A percentile compares a stretch with the other conserved stretches of the same genome.
phyloP scores from a whole-genome alignment of 2,113 vertebrate genomes.

The Sinocyclocheilus grahami region DNA sequence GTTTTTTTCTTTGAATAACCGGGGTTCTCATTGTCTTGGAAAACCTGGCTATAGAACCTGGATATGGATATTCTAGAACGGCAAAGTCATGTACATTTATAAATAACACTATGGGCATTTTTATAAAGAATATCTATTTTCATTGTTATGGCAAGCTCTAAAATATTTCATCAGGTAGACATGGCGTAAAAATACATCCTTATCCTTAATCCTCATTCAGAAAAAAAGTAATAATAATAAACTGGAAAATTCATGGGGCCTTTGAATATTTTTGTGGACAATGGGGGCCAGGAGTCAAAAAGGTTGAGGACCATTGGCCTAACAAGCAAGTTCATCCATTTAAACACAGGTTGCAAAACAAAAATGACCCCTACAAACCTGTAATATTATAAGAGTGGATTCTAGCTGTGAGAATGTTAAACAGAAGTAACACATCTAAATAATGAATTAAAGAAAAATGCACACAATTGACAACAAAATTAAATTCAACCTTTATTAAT shows the following conservation, averaged over 20 bases:
- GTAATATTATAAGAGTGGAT: background rate
- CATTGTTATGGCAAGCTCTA: too few species aligned
- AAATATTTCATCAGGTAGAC: too few species aligned
- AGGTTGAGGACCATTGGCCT: background rate
- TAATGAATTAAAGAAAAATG: background rate
- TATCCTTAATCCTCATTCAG: too few species aligned
- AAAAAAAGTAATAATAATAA: too few species aligned
- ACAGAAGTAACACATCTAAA: background rate
- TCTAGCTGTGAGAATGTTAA: background rate
- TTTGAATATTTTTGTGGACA: too few species aligned
- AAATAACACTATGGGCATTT: background rate
- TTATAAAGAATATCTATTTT: background rate
- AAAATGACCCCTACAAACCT: too few species aligned
- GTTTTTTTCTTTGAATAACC: too few species aligned
- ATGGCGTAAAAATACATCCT: too few species aligned
- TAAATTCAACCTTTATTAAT: constrained; percentile 81
- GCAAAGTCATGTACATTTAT: background rate
- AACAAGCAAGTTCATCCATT: background rate
- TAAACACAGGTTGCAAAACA: background rate
- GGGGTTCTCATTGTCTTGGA: too few species aligned
- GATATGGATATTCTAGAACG: background rate
- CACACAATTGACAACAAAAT: constrained; percentile 46
- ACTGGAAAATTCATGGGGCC: too few species aligned
- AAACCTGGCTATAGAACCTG: background rate
- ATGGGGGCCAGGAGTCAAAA: background rate